Evolutionary conservation across 2,888 invertebrate genomes (phyloP).

Genomic region (Trileptium ribeirensis): DNA sequence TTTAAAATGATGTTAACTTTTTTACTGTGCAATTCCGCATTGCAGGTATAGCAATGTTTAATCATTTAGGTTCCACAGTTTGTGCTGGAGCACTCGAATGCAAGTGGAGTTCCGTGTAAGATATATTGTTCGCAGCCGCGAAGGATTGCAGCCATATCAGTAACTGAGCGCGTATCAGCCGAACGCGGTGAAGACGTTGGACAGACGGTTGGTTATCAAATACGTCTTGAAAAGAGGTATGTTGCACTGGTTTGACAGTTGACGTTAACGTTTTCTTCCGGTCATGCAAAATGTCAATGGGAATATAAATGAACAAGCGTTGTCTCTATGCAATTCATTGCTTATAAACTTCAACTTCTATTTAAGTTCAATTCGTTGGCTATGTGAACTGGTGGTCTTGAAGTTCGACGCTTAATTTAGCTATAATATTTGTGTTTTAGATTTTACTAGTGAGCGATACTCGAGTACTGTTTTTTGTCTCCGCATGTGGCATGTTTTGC

Average conservation of each 20-base stretch:
- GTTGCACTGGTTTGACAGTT: not conserved
- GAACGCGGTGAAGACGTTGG: slow-evolving; percentile 76
- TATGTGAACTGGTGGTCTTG: no score
- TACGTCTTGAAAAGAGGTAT: slow-evolving; percentile 72
- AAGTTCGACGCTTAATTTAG: no score
- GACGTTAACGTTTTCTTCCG: no score
- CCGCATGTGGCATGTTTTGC: no score
- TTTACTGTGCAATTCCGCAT: not conserved
- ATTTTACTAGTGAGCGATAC: no score
- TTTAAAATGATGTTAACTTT: slow-evolving; percentile 11
- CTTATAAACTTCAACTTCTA: no score
- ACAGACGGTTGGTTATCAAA: slow-evolving; percentile 77
- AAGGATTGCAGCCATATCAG: slow-evolving; percentile 74
- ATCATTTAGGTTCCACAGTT: slow-evolving; percentile 76
- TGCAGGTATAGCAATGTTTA: slow-evolving; percentile 18
- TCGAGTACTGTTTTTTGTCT: no score
- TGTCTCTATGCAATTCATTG: no score
- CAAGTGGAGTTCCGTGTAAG: slow-evolving; percentile 63
- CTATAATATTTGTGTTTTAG: no score
- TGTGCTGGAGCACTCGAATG: slow-evolving; percentile 68
- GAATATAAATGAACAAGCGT: no score
- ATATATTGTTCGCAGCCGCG: slow-evolving; percentile 90
- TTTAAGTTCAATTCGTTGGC: no score
- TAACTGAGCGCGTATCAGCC: slow-evolving; percentile 78
- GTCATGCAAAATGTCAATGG: no score